Base-by-base conservation (phyloP, 2,888 invertebrate species). In the Tenodera sinensis region DNA sequence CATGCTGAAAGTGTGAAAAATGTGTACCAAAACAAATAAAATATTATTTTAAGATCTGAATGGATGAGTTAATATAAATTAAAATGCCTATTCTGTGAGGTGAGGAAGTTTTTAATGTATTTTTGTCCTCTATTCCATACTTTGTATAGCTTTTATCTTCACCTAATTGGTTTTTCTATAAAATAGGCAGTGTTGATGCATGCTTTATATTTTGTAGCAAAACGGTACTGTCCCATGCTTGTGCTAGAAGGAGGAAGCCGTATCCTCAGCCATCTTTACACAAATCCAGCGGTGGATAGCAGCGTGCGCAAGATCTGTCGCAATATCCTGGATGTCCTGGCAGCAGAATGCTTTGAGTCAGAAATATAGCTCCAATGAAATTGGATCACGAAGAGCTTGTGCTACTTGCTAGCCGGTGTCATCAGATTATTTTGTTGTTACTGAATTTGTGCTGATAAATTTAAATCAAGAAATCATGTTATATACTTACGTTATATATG, bases 141-240 rank as follows among this genome's bases (percentile, higher is more conserved):
- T 42, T 42, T 42, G 2, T 30, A 30, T 30, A 42, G 12, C 9
- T 42, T 42, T 42, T 12, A 42, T 42, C 12, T 42, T 12, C 1
- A 42, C 42, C 12, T 0, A 42, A 12, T 42, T 42, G 9, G 12
- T 2, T 42, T 42, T 42, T 42, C 42, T 12, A 42, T 1, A 42
- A 42, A 42, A 9, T 42, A 12, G 12, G 12, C 12, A 42, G 42
- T 42, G 12, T 42, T 42, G 42, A 42, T 42, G 12, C 6, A 1
- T 42, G 12, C 1, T 42, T 42, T 42, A 12, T 42, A 42, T 42
- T 91, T 94, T 93, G 89, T 92, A 96, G 96, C 95, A 9, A 95
- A 95, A 92, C 94, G 96, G 42, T 96, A 96, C 92, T 96, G 96
- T 92, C 94, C 94, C 83, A 96, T 96, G 96, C 92, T 96, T 89